Percentiles rank a stretch among this genome's conserved stretches.
Evolutionary conservation across 1,140 invertebrate genomes (phyloP).

Genomic region (Caerostris darwini): DNA sequence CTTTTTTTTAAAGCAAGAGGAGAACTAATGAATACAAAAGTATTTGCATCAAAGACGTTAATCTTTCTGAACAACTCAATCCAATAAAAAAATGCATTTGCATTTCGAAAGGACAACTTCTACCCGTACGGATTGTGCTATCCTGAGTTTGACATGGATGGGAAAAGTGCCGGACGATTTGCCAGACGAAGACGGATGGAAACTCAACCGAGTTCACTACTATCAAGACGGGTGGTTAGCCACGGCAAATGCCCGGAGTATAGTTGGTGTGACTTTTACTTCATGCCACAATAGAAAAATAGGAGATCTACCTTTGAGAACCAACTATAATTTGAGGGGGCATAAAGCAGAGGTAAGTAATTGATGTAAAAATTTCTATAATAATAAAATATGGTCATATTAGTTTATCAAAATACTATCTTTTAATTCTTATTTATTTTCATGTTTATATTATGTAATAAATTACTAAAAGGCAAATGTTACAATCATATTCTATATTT

Average conservation of each 20-base stretch:
- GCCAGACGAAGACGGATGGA: slow-evolving; percentile 88
- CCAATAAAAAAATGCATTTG: slow-evolving; percentile 82
- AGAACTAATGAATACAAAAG: background rate
- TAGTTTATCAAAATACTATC: too few relatives aligned
- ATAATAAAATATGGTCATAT: too few relatives aligned
- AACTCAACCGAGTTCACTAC: slow-evolving; percentile 94
- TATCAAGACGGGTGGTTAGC: slow-evolving; percentile 99
- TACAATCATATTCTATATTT: too few relatives aligned
- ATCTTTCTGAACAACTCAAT: background rate
- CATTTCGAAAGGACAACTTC: slow-evolving; percentile 95
- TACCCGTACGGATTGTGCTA: slow-evolving; percentile 93
- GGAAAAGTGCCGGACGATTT: slow-evolving; percentile 97
- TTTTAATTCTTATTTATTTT: too few relatives aligned
- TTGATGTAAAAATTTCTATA: too few relatives aligned
- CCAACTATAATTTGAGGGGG: slow-evolving; percentile 98
- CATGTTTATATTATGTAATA: too few relatives aligned
- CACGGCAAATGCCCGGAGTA: slow-evolving; percentile 95
- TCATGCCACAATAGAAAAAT: slow-evolving; percentile 88
- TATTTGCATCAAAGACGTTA: too few relatives aligned
- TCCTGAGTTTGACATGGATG: slow-evolving; percentile 98
- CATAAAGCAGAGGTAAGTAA: slow-evolving; percentile 95
- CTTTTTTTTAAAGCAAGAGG: background rate
- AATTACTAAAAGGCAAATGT: too few relatives aligned
- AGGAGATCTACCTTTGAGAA: slow-evolving; percentile 91
- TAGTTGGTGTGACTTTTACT: slow-evolving; percentile 98